Conservation (phyloP, 2,797 vertebrate species). For the Sitta carolinensis region DNA sequence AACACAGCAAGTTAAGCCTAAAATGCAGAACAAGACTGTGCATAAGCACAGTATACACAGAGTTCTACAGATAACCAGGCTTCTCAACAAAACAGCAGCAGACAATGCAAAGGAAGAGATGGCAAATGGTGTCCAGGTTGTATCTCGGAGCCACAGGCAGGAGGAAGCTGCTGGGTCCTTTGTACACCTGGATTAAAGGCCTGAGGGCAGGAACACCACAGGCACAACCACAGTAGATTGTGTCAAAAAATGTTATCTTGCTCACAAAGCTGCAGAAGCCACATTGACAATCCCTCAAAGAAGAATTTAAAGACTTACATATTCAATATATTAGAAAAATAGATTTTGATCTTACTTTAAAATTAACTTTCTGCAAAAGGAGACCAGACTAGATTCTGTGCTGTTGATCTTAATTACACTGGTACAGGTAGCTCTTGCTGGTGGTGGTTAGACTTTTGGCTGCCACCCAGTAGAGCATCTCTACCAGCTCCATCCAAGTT, state of each 20-base stretch:
- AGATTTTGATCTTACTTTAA: slow-evolving; percentile 22
- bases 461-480: slow-evolving; percentile 38
- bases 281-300: neutral
- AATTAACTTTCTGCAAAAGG: slow-evolving; percentile 54
- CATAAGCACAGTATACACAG: neutral
- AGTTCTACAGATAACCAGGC: neutral
- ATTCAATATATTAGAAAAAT: neutral
- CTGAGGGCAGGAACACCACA: neutral
- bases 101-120: neutral
- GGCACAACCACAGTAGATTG: neutral
- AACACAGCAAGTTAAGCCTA: neutral
- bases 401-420: slow-evolving; percentile 19
- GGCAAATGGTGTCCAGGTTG: neutral
- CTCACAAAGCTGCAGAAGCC: neutral
- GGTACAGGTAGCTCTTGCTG: slow-evolving; percentile 34
- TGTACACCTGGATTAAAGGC: neutral
- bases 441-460: slow-evolving; percentile 26
- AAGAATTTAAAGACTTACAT: neutral
- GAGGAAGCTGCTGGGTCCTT: neutral
- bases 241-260: neutral
- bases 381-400: slow-evolving; percentile 38
- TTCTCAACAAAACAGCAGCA: neutral
- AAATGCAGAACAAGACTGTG: neutral
- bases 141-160: neutral
- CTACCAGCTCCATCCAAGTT: slow-evolving; percentile 29